Percentiles rank a stretch among this genome's conserved stretches.
These are phyloP conservation scores for Paralichthys olivaceus DNA, from an alignment of 2,113 vertebrate genomes.

Conservation along the genomic window DNA sequence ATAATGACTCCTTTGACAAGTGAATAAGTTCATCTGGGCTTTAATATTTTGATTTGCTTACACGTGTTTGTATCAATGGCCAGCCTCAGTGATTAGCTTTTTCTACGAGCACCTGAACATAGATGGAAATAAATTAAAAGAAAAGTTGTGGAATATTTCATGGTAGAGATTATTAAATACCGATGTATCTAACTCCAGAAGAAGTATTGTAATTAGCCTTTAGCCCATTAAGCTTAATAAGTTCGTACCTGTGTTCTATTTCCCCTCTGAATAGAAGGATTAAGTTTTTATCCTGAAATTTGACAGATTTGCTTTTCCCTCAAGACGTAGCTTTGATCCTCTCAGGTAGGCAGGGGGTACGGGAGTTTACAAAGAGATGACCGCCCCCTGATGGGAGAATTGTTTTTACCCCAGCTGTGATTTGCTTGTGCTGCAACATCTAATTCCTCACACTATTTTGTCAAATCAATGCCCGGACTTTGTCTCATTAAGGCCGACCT, in stretches of 20 bases:
- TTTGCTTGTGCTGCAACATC: constrained; percentile 60
- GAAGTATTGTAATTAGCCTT: constrained; percentile 37
- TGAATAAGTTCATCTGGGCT: constrained; percentile 49
- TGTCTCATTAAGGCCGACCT: constrained; percentile 57
- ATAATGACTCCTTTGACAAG: constrained; percentile 66
- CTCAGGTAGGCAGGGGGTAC: constrained; percentile 47
- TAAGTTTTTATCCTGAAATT: constrained; percentile 47
- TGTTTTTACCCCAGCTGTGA: constrained; percentile 73
- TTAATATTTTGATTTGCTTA: constrained; percentile 11
- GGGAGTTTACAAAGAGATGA: constrained; percentile 25
- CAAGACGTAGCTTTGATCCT: constrained; percentile 59
- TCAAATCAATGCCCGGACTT: constrained; percentile 65
- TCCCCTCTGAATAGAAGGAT: constrained; percentile 36
- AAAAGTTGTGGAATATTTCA: background rate
- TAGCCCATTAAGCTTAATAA: constrained; percentile 49
- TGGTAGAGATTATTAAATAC: background rate
- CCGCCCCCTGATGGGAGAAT: constrained; percentile 57
- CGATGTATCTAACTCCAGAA: background rate
- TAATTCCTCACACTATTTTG: constrained; percentile 63
- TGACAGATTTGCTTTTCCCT: constrained; percentile 40
- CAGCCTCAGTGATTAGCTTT: constrained; percentile 1
- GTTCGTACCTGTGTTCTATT: constrained; percentile 44
- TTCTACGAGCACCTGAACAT: background rate
- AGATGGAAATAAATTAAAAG: background rate
- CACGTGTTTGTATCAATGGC: constrained; percentile 51